A percentile compares a stretch with the other conserved stretches of the same genome.
phyloP scores from a whole-genome alignment of 2,888 invertebrate species.

The Gisinianus flammeolus region DNA sequence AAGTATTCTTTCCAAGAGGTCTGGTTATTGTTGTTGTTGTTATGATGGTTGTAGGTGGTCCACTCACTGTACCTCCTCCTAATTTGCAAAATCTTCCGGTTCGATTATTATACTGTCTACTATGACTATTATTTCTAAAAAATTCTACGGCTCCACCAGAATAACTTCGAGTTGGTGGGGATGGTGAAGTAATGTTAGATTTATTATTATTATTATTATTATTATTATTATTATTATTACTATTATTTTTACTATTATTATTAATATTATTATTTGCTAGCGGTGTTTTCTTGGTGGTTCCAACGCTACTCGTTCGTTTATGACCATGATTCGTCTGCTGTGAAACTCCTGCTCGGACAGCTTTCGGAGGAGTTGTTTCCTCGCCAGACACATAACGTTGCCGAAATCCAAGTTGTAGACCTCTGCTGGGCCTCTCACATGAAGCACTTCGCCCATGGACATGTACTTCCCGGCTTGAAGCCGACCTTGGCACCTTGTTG shows the following conservation, averaged over 20 bases:
- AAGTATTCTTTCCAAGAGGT: conserved; percentile 55
- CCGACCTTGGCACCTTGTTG: conserved; percentile 29
- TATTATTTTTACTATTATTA: conserved; percentile 33
- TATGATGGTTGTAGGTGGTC: conserved; percentile 41
- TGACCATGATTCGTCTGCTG: conserved; percentile 21
- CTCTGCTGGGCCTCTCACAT: conserved; percentile 40
- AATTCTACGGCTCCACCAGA: conserved; percentile 57
- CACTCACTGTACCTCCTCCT: conserved; percentile 34
- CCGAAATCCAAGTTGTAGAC: conserved; percentile 4
- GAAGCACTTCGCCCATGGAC: conserved; percentile 34
- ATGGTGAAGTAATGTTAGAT: conserved; percentile 27
- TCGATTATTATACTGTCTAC: not conserved
- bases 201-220: conserved; percentile 36
- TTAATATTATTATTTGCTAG: conserved; percentile 17
- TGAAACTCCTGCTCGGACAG: not conserved
- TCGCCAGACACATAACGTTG: conserved; percentile 22
- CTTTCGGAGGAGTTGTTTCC: not conserved
- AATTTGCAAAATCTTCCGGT: not conserved
- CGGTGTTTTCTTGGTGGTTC: conserved; percentile 16
- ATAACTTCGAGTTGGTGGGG: conserved; percentile 51
- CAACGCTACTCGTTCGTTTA: conserved; percentile 39
- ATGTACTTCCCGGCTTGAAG: conserved; percentile 45
- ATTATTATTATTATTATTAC: conserved; percentile 35
- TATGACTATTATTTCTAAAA: conserved; percentile 39
- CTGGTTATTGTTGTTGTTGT: conserved; percentile 53